Conservation (phyloP, 92 coral and sea anemone species). For the Palythoa grandis region DNA sequence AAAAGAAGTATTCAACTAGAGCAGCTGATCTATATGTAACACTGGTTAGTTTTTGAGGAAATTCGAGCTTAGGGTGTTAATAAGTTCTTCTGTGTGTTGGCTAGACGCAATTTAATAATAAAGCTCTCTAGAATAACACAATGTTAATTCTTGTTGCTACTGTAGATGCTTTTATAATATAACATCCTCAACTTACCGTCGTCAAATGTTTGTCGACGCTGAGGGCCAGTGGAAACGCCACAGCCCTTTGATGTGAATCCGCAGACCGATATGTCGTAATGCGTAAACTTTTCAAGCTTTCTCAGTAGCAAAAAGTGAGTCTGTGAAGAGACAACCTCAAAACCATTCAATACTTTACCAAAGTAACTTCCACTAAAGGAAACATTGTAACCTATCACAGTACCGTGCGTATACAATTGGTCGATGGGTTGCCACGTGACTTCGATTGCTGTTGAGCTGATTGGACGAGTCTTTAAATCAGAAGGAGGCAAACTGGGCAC, state of each 20-base stretch:
- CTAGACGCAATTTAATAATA: too few species aligned
- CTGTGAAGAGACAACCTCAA: neutral
- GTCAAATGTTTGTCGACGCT: slow-evolving; percentile 32
- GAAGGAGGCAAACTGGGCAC: slow-evolving; percentile 39
- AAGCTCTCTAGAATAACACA: too few species aligned
- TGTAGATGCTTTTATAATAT: too few species aligned
- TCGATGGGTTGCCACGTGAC: slow-evolving; percentile 52
- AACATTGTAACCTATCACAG: slow-evolving; percentile 39
- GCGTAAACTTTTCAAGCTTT: slow-evolving; percentile 41
- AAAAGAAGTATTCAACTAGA: too few species aligned
- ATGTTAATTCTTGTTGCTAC: too few species aligned
- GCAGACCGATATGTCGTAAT: slow-evolving; percentile 37
- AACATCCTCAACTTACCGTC: slow-evolving; percentile 31
- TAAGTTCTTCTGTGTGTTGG: too few species aligned
- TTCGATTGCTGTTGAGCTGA: slow-evolving; percentile 30
- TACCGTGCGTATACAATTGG: slow-evolving; percentile 29
- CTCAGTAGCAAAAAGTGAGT: neutral
- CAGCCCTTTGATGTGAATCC: slow-evolving; percentile 54
- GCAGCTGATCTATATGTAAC: too few species aligned
- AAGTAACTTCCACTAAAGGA: slow-evolving; percentile 3
- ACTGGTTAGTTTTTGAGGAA: too few species aligned
- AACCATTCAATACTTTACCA: neutral
- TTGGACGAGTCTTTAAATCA: neutral
- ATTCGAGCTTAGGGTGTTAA: too few species aligned
- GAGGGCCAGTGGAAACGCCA: slow-evolving; percentile 16